A percentile compares a stretch with the other conserved stretches of the same genome.
phyloP scores from a whole-genome alignment of 2,888 invertebrate genomes.

The Synanthedon andrenaeformis region DNA sequence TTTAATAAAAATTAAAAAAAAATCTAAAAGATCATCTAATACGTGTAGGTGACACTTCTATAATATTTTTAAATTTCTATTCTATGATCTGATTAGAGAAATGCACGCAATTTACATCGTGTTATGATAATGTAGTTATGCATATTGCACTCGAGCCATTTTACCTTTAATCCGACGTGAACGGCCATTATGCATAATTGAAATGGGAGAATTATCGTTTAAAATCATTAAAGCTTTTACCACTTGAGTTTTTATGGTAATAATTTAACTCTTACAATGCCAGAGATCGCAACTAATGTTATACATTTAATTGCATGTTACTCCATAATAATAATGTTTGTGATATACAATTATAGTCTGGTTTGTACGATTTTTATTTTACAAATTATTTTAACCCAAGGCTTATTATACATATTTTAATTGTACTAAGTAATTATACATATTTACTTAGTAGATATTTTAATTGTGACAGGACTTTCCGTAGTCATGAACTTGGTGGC shows the following conservation, averaged over 20 bases:
- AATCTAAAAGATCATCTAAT: neutral
- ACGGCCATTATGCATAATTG: constrained; percentile 35
- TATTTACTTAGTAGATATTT: neutral
- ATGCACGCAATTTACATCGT: constrained; percentile 47
- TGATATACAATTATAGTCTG: neutral
- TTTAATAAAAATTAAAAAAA: neutral
- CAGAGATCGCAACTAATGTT: no score
- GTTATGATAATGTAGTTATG: constrained; percentile 49
- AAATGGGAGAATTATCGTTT: constrained; percentile 14
- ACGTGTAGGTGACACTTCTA: neutral
- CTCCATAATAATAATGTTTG: neutral
- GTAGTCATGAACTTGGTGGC: no score
- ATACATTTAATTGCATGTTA: neutral
- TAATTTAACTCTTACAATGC: no score
- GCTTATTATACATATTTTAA: no score
- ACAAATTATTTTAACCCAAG: neutral
- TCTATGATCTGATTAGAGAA: constrained; percentile 45
- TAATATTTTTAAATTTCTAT: constrained; percentile 10
- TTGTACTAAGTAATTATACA: no score
- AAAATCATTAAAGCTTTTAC: constrained; percentile 2
- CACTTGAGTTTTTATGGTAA: neutral
- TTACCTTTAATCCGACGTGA: constrained; percentile 8
- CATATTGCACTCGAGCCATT: constrained; percentile 36
- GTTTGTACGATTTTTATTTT: neutral
- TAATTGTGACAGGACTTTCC: neutral